Evolutionary conservation across 2,888 invertebrate species (phyloP), one percentile per base, ranked within the genome.

Genomic region (Margaritifera margaritifera): DNA sequence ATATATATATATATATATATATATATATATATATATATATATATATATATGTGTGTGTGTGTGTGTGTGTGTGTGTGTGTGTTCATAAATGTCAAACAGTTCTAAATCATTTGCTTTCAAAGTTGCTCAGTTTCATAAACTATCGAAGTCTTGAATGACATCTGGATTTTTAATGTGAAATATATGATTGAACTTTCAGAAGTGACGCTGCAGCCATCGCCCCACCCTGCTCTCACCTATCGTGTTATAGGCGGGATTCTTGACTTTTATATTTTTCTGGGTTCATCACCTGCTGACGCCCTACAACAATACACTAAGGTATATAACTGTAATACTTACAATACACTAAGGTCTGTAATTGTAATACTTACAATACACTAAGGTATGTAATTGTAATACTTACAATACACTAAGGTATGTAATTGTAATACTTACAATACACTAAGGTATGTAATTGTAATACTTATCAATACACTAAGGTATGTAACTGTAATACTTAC

Each of bases 201-300:
- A 87, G 92, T 95, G 20, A 92, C 94, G 24, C 89, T 96, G 0
- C 95, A 96, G 86, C 96, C 96, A 5, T 91, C 93, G 0, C 95
- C 95, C 0, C 91, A 93, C 0, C 95, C 95, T 0, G 95, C 94
- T 0, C 92, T 97, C 57, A 96, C 96, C 0, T 96, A 94, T 89
- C 92, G 96, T 71, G 91, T 94, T 0, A 93, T 94, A 55, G 96
- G 96, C 11, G 96, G 96, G 0, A 91, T 95, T 15, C 91, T 97
- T 5, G 94, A 95, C 87, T 92, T 96, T 69, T 94, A 93, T 86
- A 91, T 96, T 71, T 93, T 96, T 85, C 81, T 94, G 79, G 96
- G 96, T 0, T 94, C 95, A 0, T 91, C 92, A 0, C 95, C 96
- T 0, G 84, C 84, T 57, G 89, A 91, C 57, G 91, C 92, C 5